Conservation (phyloP, 92 coral and sea anemone genomes). For the Isaurus tuberculatus region DNA sequence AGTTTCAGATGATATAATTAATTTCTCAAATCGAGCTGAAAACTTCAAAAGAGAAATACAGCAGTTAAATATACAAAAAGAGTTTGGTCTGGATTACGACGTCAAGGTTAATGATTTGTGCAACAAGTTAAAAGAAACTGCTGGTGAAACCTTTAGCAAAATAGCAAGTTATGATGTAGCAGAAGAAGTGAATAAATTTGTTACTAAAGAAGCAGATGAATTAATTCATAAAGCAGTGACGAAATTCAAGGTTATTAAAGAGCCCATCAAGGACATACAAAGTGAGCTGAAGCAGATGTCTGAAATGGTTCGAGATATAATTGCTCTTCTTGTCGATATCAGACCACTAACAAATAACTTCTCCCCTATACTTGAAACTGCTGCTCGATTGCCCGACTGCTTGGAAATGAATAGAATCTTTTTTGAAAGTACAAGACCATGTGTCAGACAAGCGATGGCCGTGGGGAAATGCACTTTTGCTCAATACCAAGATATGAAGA, state of each 20-base stretch:
- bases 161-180: conserved; percentile 73
- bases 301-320: conserved; percentile 76
- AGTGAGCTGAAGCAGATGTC: conserved; percentile 72
- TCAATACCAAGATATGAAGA: conserved; percentile 88
- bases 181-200: conserved; percentile 73
- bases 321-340: conserved; percentile 69
- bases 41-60: conserved; percentile 75
- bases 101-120: conserved; percentile 79
- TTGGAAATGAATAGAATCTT: conserved; percentile 68
- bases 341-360: conserved; percentile 87
- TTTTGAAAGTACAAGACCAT: conserved; percentile 74
- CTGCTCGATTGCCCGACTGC: conserved; percentile 87
- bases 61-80: conserved; percentile 76
- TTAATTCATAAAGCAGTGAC: conserved; percentile 75
- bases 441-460: conserved; percentile 76
- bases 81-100: conserved; percentile 82
- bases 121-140: conserved; percentile 76
- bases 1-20: conserved; percentile 81
- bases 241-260: conserved; percentile 71
- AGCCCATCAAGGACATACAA: conserved; percentile 76
- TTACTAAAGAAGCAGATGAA: conserved; percentile 79
- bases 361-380: conserved; percentile 80
- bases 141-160: conserved; percentile 70
- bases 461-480: conserved; percentile 81
- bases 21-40: conserved; percentile 79